phyloP scores from a whole-genome alignment of 1,140 invertebrate genomes.

The Drosophila mojavensis region DNA sequence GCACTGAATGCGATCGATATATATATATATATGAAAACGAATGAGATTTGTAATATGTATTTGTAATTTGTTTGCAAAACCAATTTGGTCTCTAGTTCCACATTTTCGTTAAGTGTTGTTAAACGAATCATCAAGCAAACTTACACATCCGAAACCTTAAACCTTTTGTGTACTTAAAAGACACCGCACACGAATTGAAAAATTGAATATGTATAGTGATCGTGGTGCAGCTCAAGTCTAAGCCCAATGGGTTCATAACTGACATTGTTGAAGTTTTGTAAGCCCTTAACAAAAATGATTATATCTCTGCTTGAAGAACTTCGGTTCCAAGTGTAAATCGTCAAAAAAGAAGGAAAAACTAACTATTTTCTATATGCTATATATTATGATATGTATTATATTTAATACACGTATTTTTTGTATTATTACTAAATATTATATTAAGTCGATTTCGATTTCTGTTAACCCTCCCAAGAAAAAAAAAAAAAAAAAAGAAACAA shows the following conservation, averaged over 20 bases:
- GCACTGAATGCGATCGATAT: constrained; percentile 6
- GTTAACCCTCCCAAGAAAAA: constrained; percentile 54
- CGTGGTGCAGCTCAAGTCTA: constrained; percentile 57
- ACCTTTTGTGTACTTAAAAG: constrained; percentile 61
- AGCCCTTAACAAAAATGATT: constrained; percentile 46
- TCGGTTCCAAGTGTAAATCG: constrained; percentile 41
- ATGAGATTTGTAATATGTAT: constrained; percentile 59
- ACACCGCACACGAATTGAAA: constrained; percentile 16
- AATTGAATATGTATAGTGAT: neutral
- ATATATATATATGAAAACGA: constrained; percentile 36
- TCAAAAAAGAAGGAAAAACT: neutral
- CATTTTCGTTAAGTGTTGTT: constrained; percentile 1
- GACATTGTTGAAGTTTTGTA: constrained; percentile 70
- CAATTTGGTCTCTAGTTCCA: constrained; percentile 11
- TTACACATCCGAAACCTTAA: neutral
- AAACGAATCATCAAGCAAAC: neutral
- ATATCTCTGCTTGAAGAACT: neutral
- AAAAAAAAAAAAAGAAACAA: constrained; percentile 34
- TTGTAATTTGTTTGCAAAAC: constrained; percentile 23
- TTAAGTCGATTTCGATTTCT: constrained; percentile 72
- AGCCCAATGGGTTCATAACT: constrained; percentile 79
- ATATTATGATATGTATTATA: constrained; percentile 63
- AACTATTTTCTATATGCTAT: constrained; percentile 49
- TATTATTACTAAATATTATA: constrained; percentile 73
- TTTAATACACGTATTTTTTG: constrained; percentile 73